Percentiles rank a stretch among this genome's conserved stretches.
These are phyloP conservation scores for Strix uralensis DNA, from an alignment of 2,113 vertebrate genomes.

Conservation along the genomic window DNA sequence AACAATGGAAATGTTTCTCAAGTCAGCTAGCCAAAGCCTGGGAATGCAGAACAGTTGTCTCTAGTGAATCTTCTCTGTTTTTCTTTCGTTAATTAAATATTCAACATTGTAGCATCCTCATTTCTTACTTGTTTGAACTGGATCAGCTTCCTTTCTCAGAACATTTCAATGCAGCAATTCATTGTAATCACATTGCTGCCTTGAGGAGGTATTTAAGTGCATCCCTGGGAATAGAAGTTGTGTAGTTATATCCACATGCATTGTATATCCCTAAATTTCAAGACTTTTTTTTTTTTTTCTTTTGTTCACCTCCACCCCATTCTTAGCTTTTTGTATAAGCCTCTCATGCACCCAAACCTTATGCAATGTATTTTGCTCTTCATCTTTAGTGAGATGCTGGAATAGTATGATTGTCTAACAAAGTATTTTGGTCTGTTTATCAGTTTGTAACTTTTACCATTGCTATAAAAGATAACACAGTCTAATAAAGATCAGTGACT, in stretches of 20 bases:
- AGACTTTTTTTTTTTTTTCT: neutral
- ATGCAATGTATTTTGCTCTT: neutral
- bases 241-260: neutral
- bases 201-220: neutral
- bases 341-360: neutral
- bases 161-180: slow-evolving; percentile 10
- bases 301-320: neutral
- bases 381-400: neutral
- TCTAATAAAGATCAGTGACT: neutral
- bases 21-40: neutral
- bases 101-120: slow-evolving; percentile 38
- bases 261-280: neutral
- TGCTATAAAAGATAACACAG: neutral
- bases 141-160: slow-evolving; percentile 53
- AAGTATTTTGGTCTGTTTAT: neutral
- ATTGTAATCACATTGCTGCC: slow-evolving; percentile 33
- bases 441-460: neutral
- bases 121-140: slow-evolving; percentile 66
- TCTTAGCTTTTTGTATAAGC: neutral
- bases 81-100: slow-evolving; percentile 58
- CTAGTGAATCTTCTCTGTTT: slow-evolving; percentile 44
- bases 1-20: slow-evolving; percentile 15
- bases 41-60: slow-evolving; percentile 25
- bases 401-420: neutral
- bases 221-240: neutral